Conservation (phyloP, 2,888 invertebrate genomes). For the Peribatodes rhomboidaria region DNA sequence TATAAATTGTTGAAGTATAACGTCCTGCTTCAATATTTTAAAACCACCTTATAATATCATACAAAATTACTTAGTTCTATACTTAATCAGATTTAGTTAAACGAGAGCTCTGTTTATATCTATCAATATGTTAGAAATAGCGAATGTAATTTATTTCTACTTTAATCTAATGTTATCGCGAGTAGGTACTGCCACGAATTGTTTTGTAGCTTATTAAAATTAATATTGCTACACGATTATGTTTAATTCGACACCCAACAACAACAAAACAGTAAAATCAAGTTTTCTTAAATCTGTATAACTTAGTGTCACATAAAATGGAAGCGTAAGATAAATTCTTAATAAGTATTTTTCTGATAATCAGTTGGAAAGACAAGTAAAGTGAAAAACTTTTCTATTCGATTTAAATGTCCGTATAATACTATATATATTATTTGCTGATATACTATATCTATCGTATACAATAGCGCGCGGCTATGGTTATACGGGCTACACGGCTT, state of each 20-base stretch:
- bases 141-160: neutral
- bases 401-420: conserved; percentile 19
- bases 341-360: too few relatives aligned
- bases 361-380: neutral
- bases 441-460: conserved; percentile 46
- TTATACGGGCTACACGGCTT: neutral
- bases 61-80: conserved; percentile 31
- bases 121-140: conserved; percentile 5
- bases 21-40: conserved; percentile 31
- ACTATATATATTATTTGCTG: conserved; percentile 27
- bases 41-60: conserved; percentile 15
- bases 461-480: conserved; percentile 42
- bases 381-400: neutral
- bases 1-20: too few relatives aligned
- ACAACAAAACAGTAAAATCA: neutral
- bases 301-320: too few relatives aligned
- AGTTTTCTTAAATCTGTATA: too few relatives aligned
- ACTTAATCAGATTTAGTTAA: conserved; percentile 14
- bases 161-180: conserved; percentile 1
- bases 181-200: conserved; percentile 14
- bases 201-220: neutral
- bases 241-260: neutral
- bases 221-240: conserved; percentile 2
- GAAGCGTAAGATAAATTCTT: too few relatives aligned
- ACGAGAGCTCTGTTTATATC: conserved; percentile 16